phyloP scores from a whole-genome alignment of 2,113 vertebrate genomes.

The Speoplatyrhinus poulsoni region DNA sequence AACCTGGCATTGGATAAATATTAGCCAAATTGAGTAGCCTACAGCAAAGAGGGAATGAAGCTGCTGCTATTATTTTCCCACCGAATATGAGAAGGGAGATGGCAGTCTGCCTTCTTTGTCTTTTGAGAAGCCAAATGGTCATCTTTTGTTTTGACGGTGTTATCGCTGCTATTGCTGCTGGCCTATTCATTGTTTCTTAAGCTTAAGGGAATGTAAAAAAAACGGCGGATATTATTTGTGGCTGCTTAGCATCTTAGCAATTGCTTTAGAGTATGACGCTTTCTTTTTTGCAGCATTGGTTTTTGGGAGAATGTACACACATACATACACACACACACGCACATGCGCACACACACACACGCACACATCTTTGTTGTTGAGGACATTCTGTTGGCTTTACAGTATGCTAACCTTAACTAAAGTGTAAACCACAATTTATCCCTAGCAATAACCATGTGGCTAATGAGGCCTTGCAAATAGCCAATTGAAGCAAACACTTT shows the following conservation, averaged over 20 bases:
- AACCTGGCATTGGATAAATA: conserved; percentile 1
- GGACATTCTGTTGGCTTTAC: neutral
- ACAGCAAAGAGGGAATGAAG: conserved; percentile 40
- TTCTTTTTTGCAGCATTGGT: conserved; percentile 6
- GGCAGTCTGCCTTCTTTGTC: neutral
- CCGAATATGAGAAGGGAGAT: neutral
- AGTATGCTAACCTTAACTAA: too few relatives aligned
- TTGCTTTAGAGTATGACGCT: conserved; percentile 6
- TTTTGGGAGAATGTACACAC: neutral
- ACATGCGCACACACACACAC: neutral
- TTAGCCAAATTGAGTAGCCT: conserved; percentile 31
- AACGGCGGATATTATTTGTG: neutral
- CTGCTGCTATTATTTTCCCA: conserved; percentile 1
- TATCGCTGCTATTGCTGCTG: conserved; percentile 12
- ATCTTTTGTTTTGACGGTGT: conserved; percentile 26
- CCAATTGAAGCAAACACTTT: neutral
- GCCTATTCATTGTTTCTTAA: neutral
- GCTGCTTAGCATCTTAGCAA: neutral
- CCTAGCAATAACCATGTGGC: neutral
- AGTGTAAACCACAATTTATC: neutral
- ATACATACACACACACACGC: neutral
- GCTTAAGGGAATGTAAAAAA: neutral
- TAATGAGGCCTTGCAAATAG: neutral
- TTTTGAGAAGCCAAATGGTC: conserved; percentile 8
- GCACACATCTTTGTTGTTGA: neutral